Percentiles rank a stretch among this genome's conserved stretches.
Evolutionary conservation across 1,140 invertebrate genomes (phyloP).

Genomic region (Drosophila subobscura): DNA sequence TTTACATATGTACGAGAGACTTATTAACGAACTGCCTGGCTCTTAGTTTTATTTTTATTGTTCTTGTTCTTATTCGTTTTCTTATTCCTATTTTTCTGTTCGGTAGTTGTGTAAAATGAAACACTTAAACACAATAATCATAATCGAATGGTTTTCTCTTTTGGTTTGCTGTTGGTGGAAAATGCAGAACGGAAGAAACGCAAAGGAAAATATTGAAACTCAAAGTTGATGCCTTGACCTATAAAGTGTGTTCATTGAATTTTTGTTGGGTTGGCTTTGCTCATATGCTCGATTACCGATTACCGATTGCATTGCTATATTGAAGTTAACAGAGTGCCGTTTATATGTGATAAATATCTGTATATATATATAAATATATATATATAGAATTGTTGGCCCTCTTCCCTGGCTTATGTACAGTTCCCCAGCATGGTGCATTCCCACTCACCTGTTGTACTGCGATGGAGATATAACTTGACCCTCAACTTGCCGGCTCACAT

Average conservation of each 20-base stretch:
- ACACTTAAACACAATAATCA: slow-evolving; percentile 37
- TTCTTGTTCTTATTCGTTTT: background rate
- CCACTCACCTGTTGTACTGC: slow-evolving; percentile 83
- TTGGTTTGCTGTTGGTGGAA: slow-evolving; percentile 26
- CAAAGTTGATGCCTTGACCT: slow-evolving; percentile 37
- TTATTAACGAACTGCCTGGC: slow-evolving; percentile 11
- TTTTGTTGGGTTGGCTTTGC: slow-evolving; percentile 28
- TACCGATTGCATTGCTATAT: slow-evolving; percentile 45
- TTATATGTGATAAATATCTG: slow-evolving; percentile 39
- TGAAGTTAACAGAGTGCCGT: slow-evolving; percentile 45
- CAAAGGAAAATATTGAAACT: slow-evolving; percentile 39
- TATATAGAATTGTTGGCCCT: background rate
- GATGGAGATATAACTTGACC: slow-evolving; percentile 84
- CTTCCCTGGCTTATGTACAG: slow-evolving; percentile 8
- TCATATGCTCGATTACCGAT: slow-evolving; percentile 50
- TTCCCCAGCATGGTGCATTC: background rate
- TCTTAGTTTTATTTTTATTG: background rate
- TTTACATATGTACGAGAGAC: slow-evolving; percentile 68
- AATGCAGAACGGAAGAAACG: slow-evolving; percentile 10
- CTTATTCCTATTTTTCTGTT: slow-evolving; percentile 5
- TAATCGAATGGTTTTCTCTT: slow-evolving; percentile 26
- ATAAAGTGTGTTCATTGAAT: slow-evolving; percentile 40
- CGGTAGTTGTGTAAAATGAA: slow-evolving; percentile 30
- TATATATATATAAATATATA: slow-evolving; percentile 26
- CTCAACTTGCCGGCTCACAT: slow-evolving; percentile 86